A percentile compares a stretch with the other conserved stretches of the same genome.
Evolutionary conservation across 2,888 invertebrate species (phyloP).

Genomic region (Ptychoptera contaminata): DNA sequence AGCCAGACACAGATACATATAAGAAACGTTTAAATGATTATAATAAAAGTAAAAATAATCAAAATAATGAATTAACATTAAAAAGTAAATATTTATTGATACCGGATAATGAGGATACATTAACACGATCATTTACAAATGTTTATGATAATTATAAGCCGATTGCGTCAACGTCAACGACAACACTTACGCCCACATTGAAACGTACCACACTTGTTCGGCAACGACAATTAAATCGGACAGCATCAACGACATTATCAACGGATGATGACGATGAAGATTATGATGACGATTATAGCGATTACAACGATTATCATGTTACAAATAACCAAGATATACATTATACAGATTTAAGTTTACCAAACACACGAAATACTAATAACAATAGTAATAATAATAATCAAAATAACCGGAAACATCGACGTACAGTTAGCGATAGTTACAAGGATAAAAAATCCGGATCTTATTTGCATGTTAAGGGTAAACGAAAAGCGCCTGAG

Average conservation of each 20-base stretch:
- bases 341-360: slow-evolving; percentile 27
- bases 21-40: slow-evolving; percentile 44
- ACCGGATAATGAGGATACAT: not conserved
- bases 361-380: slow-evolving; percentile 12
- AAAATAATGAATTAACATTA: slow-evolving; percentile 37
- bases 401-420: slow-evolving; percentile 26
- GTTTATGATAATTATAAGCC: slow-evolving; percentile 12
- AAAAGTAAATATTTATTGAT: slow-evolving; percentile 47
- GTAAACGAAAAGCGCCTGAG: slow-evolving; percentile 56
- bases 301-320: too few species aligned
- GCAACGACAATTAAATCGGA: slow-evolving; percentile 23
- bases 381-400: slow-evolving; percentile 13
- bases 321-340: slow-evolving; percentile 8
- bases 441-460: slow-evolving; percentile 41
- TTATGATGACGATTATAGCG: not conserved
- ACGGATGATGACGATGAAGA: not conserved
- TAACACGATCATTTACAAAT: not conserved
- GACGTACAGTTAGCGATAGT: slow-evolving; percentile 46
- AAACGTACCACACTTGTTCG: slow-evolving; percentile 30
- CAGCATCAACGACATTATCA: slow-evolving; percentile 7
- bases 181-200: slow-evolving; percentile 12
- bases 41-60: slow-evolving; percentile 39
- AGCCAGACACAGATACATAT: slow-evolving; percentile 48
- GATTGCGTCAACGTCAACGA: slow-evolving; percentile 14
- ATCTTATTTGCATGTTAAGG: slow-evolving; percentile 48